Evolutionary conservation across 1,140 invertebrate species (phyloP).

Genomic region (Eumeta japonica): DNA sequence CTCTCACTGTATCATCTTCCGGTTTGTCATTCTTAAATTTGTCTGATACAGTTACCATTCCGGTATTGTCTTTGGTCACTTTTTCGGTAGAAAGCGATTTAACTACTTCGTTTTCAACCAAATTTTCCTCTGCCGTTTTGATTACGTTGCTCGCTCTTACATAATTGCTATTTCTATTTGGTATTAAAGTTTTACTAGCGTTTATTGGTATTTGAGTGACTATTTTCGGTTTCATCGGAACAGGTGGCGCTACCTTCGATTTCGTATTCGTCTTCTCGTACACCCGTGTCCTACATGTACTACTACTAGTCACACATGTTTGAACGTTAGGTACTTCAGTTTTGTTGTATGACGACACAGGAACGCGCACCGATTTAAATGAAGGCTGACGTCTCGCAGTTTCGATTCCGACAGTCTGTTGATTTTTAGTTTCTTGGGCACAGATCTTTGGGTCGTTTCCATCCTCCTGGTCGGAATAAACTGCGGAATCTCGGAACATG

Average conservation of each 20-base stretch:
- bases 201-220: constrained; percentile 23
- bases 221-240: constrained; percentile 46
- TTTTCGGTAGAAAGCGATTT: too few species aligned
- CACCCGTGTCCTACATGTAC: constrained; percentile 15
- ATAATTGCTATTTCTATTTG: constrained; percentile 28
- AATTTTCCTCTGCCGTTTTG: too few species aligned
- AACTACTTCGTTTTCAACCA: too few species aligned
- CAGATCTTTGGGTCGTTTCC: constrained; percentile 23
- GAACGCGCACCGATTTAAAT: constrained; percentile 25
- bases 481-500: constrained; percentile 77
- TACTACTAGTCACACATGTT: constrained; percentile 21
- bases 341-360: constrained; percentile 17
- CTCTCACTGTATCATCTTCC: constrained; percentile 9
- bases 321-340: constrained; percentile 23
- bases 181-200: constrained; percentile 20
- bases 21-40: constrained; percentile 18
- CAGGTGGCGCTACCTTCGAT: constrained; percentile 45
- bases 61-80: too few species aligned
- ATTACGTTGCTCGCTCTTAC: constrained; percentile 20
- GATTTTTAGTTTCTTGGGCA: constrained; percentile 16
- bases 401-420: constrained; percentile 26
- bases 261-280: constrained; percentile 16
- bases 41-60: too few species aligned
- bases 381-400: constrained; percentile 31
- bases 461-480: constrained; percentile 72